These are phyloP conservation scores for Stenolophus ochropezus DNA, from an alignment of 2,888 invertebrate species.

Conservation along the genomic window DNA sequence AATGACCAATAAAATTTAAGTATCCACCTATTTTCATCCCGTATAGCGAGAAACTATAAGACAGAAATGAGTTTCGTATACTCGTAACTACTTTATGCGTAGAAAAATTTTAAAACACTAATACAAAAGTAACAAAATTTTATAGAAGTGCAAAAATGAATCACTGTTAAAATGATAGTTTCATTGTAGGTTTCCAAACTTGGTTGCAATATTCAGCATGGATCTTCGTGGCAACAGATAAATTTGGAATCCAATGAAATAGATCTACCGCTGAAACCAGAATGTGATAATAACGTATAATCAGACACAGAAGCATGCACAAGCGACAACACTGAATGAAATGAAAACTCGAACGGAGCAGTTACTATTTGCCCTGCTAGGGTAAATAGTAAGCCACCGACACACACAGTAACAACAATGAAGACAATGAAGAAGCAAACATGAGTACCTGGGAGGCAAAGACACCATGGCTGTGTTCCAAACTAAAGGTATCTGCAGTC, in stretches of 20 bases:
- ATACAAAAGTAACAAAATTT: constrained; percentile 16
- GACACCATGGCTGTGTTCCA: constrained; percentile 80
- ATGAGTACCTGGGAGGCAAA: constrained; percentile 77
- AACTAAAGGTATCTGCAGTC: constrained; percentile 73
- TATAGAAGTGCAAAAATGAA: constrained; percentile 14
- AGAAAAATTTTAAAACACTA: constrained; percentile 11
- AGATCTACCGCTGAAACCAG: constrained; percentile 21
- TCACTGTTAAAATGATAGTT: not conserved
- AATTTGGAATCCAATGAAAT: constrained; percentile 46
- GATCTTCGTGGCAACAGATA: constrained; percentile 32
- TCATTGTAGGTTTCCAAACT: not conserved
- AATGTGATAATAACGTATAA: constrained; percentile 42
- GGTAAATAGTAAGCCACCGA: too few species aligned
- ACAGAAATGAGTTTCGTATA: not conserved
- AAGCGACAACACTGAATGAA: constrained; percentile 35
- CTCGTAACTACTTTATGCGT: constrained; percentile 3
- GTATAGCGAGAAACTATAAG: constrained; percentile 1
- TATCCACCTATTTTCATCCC: not conserved
- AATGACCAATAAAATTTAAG: constrained; percentile 14
- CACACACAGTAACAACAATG: constrained; percentile 26
- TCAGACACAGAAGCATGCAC: constrained; percentile 41
- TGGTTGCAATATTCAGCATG: not conserved
- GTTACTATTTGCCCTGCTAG: too few species aligned
- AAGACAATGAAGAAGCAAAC: constrained; percentile 56
- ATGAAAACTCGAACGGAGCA: too few species aligned